Evolutionary conservation across 2,888 invertebrate species (phyloP).

Genomic region (Erannis defoliaria): DNA sequence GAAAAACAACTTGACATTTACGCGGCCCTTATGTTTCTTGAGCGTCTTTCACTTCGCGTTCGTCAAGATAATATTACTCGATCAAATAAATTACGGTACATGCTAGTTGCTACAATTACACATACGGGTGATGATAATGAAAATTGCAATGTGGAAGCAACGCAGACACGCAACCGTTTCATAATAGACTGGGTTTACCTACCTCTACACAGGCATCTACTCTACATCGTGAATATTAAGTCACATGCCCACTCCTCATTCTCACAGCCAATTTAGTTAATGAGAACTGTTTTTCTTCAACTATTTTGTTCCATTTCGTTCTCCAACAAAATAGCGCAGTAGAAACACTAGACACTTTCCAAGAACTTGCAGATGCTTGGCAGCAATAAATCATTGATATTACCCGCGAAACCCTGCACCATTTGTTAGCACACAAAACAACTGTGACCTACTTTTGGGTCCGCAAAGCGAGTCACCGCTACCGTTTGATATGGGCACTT

Average conservation of each 20-base stretch:
- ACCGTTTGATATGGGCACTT: conserved; percentile 34
- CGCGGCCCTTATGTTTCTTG: conserved; percentile 33
- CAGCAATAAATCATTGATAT: conserved; percentile 60
- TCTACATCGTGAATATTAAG: conserved; percentile 27
- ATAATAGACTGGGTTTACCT: conserved; percentile 40
- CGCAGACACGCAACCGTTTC: conserved; percentile 51
- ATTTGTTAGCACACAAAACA: conserved; percentile 62
- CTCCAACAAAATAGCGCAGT: conserved; percentile 13
- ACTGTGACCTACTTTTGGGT: conserved; percentile 72
- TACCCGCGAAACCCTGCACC: conserved; percentile 63
- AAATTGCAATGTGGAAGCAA: conserved; percentile 48
- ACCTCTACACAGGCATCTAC: conserved; percentile 6
- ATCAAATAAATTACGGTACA: conserved; percentile 15
- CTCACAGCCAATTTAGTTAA: conserved; percentile 40
- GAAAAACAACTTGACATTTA: conserved; percentile 45
- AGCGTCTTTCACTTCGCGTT: conserved; percentile 8
- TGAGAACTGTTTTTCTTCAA: conserved; percentile 36
- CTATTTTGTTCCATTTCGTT: conserved; percentile 19
- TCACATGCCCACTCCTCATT: conserved; percentile 37
- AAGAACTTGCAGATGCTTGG: conserved; percentile 47
- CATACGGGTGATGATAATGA: conserved; percentile 48
- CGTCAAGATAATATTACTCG: conserved; percentile 22
- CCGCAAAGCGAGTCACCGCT: conserved; percentile 55
- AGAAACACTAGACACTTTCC: conserved; percentile 35
- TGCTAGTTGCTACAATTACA: conserved; percentile 32